Evolutionary conservation across 2,797 vertebrate genomes (phyloP), one percentile per base, ranked within the genome.

Genomic region (Sciaenops ocellatus): DNA sequence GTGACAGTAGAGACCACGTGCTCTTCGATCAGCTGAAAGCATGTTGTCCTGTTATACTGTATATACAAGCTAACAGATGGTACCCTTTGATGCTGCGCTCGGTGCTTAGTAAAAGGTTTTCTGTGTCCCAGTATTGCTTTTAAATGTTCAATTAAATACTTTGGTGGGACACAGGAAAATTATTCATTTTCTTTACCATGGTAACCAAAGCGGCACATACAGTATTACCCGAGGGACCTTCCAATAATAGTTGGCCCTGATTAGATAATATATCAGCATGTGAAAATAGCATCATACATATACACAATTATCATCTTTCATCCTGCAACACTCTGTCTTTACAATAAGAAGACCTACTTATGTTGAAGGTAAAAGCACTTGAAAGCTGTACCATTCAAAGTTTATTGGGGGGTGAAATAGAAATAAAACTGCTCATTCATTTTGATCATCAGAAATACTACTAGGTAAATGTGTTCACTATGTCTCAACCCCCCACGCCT

Each of bases 111-210:
- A 56, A 73, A 52, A 48, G 11, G 11, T 51, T 73, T 30, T 11
- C 38, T 67, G 22, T 79, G 30, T 50, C 50, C 18, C 16, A 65
- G 3, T 56, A 17, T 55, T 59, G 1, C 67, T 67, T 81, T 70
- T 55, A 74, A 78, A 82, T 57, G 46, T 46, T 75, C 48, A 65
- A 65, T 55, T 72, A 69, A 44, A 80, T 69, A 65, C 42, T 42
- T 68, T 48, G 18, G 16, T 5, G 18, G 67, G 22, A 69, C 28
- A 24, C 8, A 12, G 60, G 38, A 17, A 51, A 59, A 57, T 30
- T 0, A 66, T 61, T 70, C 6, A 59, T 66, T 78, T 28, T 55
- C 47, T 70, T 73, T 52, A 46, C 75, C 56, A 76, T 82, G 61
- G 76, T 15, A 86, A 86, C 83, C 50, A 54, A 73, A 38, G 51